Conservation (phyloP, 2,113 vertebrate genomes). For the Cephalopholis sonnerati region DNA sequence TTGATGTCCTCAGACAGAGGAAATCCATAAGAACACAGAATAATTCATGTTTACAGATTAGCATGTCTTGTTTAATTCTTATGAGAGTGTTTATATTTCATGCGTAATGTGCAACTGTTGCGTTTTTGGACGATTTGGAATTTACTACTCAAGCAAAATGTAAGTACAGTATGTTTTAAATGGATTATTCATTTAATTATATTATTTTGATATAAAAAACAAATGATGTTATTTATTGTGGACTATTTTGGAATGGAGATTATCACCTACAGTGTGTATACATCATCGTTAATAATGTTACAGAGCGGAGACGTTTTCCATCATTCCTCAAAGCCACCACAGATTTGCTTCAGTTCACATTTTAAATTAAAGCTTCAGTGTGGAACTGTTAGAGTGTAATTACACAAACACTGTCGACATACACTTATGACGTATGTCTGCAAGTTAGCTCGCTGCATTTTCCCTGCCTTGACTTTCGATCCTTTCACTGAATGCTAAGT, state of each 20-base stretch:
- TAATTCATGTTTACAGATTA: background rate
- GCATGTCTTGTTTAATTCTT: background rate
- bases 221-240: background rate
- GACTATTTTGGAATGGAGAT: background rate
- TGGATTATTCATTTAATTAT: background rate
- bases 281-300: background rate
- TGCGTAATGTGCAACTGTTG: too few relatives aligned
- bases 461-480: too few relatives aligned
- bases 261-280: background rate
- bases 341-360: background rate
- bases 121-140: background rate
- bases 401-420: too few relatives aligned
- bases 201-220: background rate
- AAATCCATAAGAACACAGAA: constrained; percentile 11
- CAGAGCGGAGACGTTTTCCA: background rate
- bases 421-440: too few relatives aligned
- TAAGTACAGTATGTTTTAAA: background rate
- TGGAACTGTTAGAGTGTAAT: too few relatives aligned
- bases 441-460: too few relatives aligned
- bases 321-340: background rate
- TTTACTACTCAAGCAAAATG: background rate
- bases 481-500: too few relatives aligned
- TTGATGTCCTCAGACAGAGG: background rate
- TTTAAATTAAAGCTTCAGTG: too few relatives aligned
- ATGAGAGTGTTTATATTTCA: background rate